Evolutionary conservation across 2,888 invertebrate species (phyloP).

Genomic region (Chirona hameri): DNA sequence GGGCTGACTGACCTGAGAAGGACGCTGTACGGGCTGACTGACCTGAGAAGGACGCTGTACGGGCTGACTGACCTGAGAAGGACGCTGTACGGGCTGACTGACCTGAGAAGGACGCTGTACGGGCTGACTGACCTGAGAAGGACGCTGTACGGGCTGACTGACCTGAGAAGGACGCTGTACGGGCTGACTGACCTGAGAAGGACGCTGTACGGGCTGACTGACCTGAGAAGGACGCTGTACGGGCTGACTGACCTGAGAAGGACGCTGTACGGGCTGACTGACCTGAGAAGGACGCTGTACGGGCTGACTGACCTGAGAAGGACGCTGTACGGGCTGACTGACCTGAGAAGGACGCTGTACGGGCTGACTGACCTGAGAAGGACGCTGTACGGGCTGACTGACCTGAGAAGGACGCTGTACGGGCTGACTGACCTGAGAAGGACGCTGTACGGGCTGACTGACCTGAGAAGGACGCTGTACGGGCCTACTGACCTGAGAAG

Average conservation of each 20-base stretch:
- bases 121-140: neutral
- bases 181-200: no score
- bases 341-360: neutral
- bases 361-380: no score
- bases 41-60: neutral
- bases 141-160: no score
- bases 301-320: neutral
- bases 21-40: neutral
- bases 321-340: neutral
- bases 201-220: neutral
- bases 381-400: neutral
- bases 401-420: neutral
- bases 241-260: neutral
- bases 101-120: neutral
- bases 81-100: no score
- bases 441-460: neutral
- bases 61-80: neutral
- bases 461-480: neutral
- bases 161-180: no score
- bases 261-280: neutral
- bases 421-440: neutral
- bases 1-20: neutral
- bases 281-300: conserved; percentile 9
- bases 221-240: neutral
- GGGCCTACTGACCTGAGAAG: neutral